A percentile compares a stretch with the other conserved stretches of the same genome.
These are phyloP conservation scores for Neolamprologus caudopunctatus DNA, from an alignment of 2,113 vertebrate species.

Conservation along the genomic window DNA sequence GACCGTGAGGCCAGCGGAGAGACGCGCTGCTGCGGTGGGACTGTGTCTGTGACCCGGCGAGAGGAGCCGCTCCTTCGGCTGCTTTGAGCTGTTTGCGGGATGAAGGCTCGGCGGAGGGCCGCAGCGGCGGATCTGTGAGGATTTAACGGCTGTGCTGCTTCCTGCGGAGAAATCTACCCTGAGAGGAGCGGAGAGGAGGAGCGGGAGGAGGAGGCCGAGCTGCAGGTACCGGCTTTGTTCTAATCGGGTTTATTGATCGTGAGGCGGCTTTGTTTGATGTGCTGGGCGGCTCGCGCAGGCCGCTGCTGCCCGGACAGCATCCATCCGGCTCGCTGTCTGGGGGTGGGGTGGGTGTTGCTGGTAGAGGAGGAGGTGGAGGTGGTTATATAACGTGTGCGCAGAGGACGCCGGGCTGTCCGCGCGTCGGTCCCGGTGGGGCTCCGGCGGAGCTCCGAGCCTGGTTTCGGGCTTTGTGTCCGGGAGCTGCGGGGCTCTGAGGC, in stretches of 20 bases:
- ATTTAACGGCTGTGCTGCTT: background rate
- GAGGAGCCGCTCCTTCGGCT: background rate
- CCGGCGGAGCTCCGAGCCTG: background rate
- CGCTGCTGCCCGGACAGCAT: slow-evolving; percentile 13
- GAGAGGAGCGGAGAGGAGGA: background rate
- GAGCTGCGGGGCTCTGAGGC: background rate
- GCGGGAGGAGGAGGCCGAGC: background rate
- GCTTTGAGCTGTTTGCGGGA: background rate
- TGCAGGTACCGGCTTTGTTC: slow-evolving; percentile 36
- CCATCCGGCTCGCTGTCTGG: background rate
- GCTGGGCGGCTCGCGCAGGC: background rate
- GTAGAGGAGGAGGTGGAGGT: background rate
- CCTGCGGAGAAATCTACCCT: background rate
- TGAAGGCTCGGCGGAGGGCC: slow-evolving; percentile 27
- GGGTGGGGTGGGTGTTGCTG: background rate
- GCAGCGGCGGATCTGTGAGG: slow-evolving; percentile 6
- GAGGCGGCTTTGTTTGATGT: slow-evolving; percentile 30
- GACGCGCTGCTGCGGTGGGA: background rate
- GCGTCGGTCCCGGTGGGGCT: background rate
- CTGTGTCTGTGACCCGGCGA: background rate
- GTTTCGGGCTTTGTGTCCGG: background rate
- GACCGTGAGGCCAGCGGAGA: background rate
- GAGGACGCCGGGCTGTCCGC: slow-evolving; percentile 1
- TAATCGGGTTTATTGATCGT: background rate
- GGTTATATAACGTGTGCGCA: slow-evolving; percentile 48